Base-by-base conservation (phyloP, 2,888 invertebrate species). In the Agonopterix alstromeriana region DNA sequence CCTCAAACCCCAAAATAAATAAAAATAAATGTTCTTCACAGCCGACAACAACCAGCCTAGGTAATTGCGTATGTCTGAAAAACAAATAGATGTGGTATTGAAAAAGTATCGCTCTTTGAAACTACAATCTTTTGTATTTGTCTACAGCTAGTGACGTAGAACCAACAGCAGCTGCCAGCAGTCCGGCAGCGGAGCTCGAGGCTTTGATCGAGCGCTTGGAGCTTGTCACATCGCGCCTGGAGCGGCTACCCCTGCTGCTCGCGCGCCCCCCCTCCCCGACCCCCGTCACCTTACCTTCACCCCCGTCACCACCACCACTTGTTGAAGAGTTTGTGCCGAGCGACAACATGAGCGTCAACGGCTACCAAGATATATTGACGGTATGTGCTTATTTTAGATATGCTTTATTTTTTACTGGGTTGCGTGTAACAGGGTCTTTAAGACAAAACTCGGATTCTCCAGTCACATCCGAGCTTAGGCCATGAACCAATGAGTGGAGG, bases 151-250 rank as follows among this genome's bases (percentile, higher is more conserved):
- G 74, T 61, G 91, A 91, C 70, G 73, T 73, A 52, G 90, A 91
- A 54, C 67, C 82, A 46, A 72, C 81, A 61, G 78, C 82, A 52
- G 77, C 82, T 48, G 63, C 60, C 42, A 69, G 70, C 50, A 78
- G 77, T 56, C 86, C 90, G 53, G 87, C 90, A 40, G 87, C 83
- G 48, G 91, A 94, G 68, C 87, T 95, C 58, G 93, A 94, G 71
- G 90, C 91, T 54, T 81, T 95, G 69, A 92, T 94, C 59, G 91
- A 91, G 65, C 93, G 95, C 44, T 77, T 95, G 67, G 95, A 95
- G 82, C 91, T 90, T 59, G 93, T 95, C 53, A 93, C 94, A 9
- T 90, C 90, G 59, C 92, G 94, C 52, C 83, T 95, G 61, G 95
- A 94, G 83, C 89, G 90, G 45, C 77, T 91, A 58, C 84, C 80